Conservation (phyloP, 2,113 vertebrate genomes). For the Megalops atlanticus region DNA sequence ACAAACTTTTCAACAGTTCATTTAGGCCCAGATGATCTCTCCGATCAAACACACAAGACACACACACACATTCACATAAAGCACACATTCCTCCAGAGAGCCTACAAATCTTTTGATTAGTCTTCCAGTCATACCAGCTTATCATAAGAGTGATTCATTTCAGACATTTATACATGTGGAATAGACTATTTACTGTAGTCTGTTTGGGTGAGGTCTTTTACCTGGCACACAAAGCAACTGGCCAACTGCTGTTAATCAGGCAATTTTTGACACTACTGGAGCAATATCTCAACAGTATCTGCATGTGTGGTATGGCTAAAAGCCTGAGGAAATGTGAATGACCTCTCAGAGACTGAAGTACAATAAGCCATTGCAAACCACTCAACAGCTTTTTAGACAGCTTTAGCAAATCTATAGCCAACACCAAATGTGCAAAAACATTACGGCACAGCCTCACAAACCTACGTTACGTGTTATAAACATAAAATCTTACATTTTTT, state of each 20-base stretch:
- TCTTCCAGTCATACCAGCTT: background rate
- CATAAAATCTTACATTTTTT: too few relatives aligned
- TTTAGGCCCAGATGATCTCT: background rate
- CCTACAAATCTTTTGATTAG: constrained; percentile 18
- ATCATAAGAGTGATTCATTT: background rate
- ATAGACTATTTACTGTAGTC: background rate
- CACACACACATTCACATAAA: constrained; percentile 11
- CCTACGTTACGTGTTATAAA: too few relatives aligned
- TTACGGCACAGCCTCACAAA: too few relatives aligned
- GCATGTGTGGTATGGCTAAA: too few relatives aligned
- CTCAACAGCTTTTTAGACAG: too few relatives aligned
- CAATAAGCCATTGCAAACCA: too few relatives aligned
- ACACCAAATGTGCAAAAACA: too few relatives aligned
- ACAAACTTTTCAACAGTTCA: constrained; percentile 24
- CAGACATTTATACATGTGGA: background rate
- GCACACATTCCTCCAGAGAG: background rate
- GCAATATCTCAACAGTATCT: too few relatives aligned
- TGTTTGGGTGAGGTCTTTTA: background rate
- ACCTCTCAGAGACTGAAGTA: too few relatives aligned
- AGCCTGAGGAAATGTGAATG: too few relatives aligned
- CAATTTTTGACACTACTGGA: too few relatives aligned
- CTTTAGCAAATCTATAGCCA: too few relatives aligned
- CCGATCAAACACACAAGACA: background rate
- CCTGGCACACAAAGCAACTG: background rate
- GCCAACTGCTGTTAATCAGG: background rate